These are phyloP conservation scores for Reticulitermes speratus DNA, from an alignment of 1,140 invertebrate genomes.

Conservation along the genomic window DNA sequence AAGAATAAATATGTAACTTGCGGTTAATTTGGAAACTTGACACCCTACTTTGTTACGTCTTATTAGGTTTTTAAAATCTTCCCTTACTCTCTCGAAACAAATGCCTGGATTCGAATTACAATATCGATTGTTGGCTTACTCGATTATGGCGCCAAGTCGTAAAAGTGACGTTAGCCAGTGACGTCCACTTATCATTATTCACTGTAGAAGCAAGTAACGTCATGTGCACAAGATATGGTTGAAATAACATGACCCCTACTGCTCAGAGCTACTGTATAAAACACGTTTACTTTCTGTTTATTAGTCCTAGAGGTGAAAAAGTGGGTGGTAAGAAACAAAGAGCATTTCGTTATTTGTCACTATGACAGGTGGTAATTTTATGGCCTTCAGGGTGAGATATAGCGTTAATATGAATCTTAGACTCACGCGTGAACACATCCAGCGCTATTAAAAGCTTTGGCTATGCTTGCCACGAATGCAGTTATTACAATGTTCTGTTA, in stretches of 20 bases:
- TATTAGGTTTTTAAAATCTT: too few species aligned
- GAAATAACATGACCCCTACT: neutral
- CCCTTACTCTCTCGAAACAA: too few species aligned
- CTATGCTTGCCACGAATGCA: neutral
- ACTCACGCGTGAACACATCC: neutral
- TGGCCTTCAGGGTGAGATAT: neutral
- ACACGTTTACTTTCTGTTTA: neutral
- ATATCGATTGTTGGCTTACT: too few species aligned
- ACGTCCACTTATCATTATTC: too few species aligned
- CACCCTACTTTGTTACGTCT: too few species aligned
- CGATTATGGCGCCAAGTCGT: too few species aligned
- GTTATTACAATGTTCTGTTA: neutral
- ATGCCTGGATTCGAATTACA: too few species aligned
- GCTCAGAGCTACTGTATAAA: neutral
- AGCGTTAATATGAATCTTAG: neutral
- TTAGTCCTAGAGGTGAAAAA: neutral
- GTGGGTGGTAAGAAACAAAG: neutral
- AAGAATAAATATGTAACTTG: too few species aligned
- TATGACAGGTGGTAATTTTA: slow-evolving; percentile 8
- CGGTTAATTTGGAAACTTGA: too few species aligned
- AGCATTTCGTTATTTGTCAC: neutral
- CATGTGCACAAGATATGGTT: neutral
- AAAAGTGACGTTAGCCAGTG: too few species aligned
- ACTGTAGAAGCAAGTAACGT: too few species aligned
- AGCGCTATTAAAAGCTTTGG: neutral